Conservation (phyloP, 2,113 vertebrate species). For the Colinus virginianus region DNA sequence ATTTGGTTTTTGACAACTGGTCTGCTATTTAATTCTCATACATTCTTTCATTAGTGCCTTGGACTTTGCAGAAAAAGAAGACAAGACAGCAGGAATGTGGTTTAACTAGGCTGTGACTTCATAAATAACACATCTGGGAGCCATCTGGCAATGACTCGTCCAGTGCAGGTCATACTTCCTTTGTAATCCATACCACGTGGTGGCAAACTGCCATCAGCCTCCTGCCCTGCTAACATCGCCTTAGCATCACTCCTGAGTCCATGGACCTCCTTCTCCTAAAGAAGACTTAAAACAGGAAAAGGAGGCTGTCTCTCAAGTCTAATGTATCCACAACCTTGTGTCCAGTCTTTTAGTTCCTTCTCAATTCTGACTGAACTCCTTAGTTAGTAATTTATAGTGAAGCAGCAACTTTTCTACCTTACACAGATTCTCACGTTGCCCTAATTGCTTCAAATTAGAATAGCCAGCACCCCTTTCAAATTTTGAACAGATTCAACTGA, state of each 20-base stretch:
- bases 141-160: constrained; percentile 67
- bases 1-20: constrained; percentile 68
- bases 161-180: constrained; percentile 65
- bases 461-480: not conserved
- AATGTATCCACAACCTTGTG: not conserved
- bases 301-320: not conserved
- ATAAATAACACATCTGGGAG: constrained; percentile 75
- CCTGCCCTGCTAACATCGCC: constrained; percentile 49
- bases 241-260: constrained; percentile 22
- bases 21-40: constrained; percentile 72
- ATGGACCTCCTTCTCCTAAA: constrained; percentile 6
- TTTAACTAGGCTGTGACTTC: constrained; percentile 72
- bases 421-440: not conserved
- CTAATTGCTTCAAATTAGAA: not conserved
- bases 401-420: not conserved
- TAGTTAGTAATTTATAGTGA: not conserved
- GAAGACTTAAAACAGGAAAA: not conserved
- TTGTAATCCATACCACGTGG: constrained; percentile 67
- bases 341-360: not conserved
- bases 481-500: not conserved
- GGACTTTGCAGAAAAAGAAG: constrained; percentile 67
- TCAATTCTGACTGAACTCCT: not conserved
- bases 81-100: constrained; percentile 70
- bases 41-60: constrained; percentile 71
- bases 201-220: constrained; percentile 67